Percentiles rank a stretch among this genome's conserved stretches.
phyloP scores from a whole-genome alignment of 2,113 vertebrate species.

The Neolamprologus caudopunctatus region DNA sequence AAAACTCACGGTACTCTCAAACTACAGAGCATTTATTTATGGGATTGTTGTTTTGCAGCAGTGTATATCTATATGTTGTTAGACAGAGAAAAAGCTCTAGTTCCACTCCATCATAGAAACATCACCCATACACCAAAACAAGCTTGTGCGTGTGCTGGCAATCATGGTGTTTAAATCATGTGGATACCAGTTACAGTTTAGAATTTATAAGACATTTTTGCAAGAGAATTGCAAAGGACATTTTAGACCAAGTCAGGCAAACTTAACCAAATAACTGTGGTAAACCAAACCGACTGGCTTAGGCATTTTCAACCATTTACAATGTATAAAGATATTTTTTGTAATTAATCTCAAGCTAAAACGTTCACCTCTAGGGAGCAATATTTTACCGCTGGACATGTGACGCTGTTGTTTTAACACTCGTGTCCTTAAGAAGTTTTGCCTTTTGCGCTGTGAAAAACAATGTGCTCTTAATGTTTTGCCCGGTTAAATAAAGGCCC shows the following conservation, averaged over 20 bases:
- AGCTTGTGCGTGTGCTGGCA: accelerated
- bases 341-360: not conserved
- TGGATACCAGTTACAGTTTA: not conserved
- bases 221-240: not conserved
- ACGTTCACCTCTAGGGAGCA: accelerated
- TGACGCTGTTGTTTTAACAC: not conserved
- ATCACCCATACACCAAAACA: accelerated
- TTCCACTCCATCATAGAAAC: not conserved
- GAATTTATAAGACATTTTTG: accelerated
- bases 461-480: not conserved
- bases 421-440: accelerated
- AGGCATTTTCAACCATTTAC: not conserved
- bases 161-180: not conserved
- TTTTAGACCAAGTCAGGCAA: not conserved
- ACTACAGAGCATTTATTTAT: not conserved
- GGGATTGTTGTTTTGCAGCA: not conserved
- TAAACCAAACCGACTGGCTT: accelerated
- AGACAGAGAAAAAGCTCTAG: not conserved
- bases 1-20: not conserved
- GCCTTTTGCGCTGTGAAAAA: not conserved
- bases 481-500: not conserved
- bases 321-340: not conserved
- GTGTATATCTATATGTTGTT: accelerated
- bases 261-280: not conserved
- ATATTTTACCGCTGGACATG: accelerated